Conservation (phyloP, 2,113 vertebrate genomes). For the Alexandromys fortis region DNA sequence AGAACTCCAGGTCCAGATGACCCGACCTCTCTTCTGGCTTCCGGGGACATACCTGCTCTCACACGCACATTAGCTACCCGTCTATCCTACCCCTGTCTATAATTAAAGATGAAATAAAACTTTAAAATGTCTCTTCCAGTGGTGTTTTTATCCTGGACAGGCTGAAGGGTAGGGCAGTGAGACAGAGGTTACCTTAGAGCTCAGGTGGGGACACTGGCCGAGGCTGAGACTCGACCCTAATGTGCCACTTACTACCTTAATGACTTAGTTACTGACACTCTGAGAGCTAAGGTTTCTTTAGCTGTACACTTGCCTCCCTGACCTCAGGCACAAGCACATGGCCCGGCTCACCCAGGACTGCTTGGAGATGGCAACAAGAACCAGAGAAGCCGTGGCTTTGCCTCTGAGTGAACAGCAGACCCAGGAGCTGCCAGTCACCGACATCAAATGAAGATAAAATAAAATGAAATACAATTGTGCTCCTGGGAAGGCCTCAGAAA, state of each 20-base stretch:
- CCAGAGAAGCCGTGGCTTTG: not conserved
- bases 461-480: not conserved
- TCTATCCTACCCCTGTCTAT: not conserved
- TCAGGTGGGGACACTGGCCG: not conserved
- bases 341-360: not conserved
- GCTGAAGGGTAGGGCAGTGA: not conserved
- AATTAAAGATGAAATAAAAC: not conserved
- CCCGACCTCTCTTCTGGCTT: not conserved
- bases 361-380: not conserved
- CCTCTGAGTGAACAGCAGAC: not conserved
- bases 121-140: not conserved
- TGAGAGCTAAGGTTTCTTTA: not conserved
- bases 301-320: not conserved
- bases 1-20: not conserved
- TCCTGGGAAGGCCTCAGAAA: constrained; percentile 20
- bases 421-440: not conserved
- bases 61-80: not conserved
- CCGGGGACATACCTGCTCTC: not conserved
- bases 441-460: not conserved
- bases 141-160: no score
- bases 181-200: not conserved
- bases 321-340: no score
- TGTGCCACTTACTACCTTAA: not conserved
- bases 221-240: not conserved
- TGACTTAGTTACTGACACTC: not conserved